Evolutionary conservation across 2,888 invertebrate species (phyloP).

Genomic region (Mesorhabditis spiculigera): DNA sequence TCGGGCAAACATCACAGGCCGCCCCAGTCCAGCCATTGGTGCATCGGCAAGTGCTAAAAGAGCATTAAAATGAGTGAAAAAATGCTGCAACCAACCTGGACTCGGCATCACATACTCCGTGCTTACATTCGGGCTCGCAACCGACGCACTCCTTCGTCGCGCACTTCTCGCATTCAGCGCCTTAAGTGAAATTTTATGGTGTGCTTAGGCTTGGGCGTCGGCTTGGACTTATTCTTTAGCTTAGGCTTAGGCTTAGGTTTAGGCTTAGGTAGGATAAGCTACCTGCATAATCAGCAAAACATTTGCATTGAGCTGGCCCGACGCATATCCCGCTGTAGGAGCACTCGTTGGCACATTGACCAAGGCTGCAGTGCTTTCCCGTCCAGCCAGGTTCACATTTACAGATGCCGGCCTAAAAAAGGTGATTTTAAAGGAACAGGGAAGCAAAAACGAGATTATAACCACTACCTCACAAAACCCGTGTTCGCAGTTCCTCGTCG

Average conservation of each 20-base stretch:
- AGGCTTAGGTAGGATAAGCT: background rate
- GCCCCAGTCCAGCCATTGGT: slow-evolving; percentile 40
- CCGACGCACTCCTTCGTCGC: slow-evolving; percentile 15
- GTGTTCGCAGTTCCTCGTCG: background rate
- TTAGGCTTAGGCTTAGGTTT: background rate
- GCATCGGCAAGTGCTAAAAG: slow-evolving; percentile 35
- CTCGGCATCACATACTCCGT: slow-evolving; percentile 38
- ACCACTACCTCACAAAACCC: background rate
- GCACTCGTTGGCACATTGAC: background rate
- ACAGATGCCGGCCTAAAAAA: background rate
- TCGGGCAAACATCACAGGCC: slow-evolving; percentile 46
- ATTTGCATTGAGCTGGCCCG: background rate
- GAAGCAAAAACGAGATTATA: background rate
- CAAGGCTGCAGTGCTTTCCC: background rate
- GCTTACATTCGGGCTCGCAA: slow-evolving; percentile 46
- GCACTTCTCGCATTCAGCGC: background rate
- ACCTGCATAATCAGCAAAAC: background rate
- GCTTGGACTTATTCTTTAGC: no score
- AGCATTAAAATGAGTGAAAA: background rate
- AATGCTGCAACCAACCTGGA: background rate
- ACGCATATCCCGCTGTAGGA: background rate
- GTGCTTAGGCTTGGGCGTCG: no score
- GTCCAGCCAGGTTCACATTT: background rate
- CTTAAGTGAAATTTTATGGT: background rate
- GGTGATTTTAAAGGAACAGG: background rate